These are phyloP conservation scores for Glaucomys volans DNA, from an alignment of 2,113 vertebrate genomes.

Conservation along the genomic window DNA sequence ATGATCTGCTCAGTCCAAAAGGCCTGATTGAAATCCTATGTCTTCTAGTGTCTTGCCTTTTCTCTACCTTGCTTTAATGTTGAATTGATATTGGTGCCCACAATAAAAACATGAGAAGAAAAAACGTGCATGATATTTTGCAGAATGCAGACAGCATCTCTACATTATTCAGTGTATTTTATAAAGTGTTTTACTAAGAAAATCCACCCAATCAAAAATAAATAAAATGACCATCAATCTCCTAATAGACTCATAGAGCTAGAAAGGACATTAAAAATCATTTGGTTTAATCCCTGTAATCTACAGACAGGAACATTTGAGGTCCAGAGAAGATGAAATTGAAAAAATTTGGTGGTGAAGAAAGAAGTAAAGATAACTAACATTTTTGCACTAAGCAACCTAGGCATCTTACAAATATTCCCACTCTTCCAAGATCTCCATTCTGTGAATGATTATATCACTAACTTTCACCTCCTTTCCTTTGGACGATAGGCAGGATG, in stretches of 20 bases:
- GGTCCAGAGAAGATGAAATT: neutral
- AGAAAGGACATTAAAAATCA: neutral
- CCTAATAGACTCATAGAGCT: neutral
- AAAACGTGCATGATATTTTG: neutral
- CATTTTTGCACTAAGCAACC: neutral
- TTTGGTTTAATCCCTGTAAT: neutral
- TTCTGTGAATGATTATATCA: neutral
- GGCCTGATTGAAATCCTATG: neutral
- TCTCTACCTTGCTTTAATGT: neutral
- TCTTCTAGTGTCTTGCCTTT: neutral
- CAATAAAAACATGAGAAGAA: neutral
- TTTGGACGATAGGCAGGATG: neutral
- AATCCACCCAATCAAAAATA: neutral
- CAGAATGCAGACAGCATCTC: neutral
- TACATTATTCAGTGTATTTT: neutral
- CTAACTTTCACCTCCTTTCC: neutral
- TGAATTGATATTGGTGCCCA: neutral
- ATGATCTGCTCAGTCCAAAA: neutral
- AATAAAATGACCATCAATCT: neutral
- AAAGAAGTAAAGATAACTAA: neutral
- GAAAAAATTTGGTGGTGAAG: neutral
- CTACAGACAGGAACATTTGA: neutral
- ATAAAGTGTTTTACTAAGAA: neutral
- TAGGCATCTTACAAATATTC: neutral
- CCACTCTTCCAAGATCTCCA: neutral